Evolutionary conservation across 2,888 invertebrate genomes (phyloP).

Genomic region (Cephus runcator): DNA sequence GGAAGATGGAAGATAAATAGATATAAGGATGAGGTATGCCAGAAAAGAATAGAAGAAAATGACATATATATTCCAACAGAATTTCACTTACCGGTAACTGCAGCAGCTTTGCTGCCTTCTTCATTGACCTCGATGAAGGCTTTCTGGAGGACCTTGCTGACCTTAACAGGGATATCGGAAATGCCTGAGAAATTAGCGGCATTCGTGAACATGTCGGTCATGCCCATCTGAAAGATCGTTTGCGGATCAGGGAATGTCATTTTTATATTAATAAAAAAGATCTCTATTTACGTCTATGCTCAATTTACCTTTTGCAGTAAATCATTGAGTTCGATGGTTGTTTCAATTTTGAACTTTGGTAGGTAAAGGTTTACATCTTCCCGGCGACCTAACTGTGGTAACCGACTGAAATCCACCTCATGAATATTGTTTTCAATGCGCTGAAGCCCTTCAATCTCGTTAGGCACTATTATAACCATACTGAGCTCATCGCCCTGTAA

Average conservation of each 20-base stretch:
- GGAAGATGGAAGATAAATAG: too few relatives aligned
- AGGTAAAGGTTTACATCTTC: slow-evolving; percentile 75
- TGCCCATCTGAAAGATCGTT: slow-evolving; percentile 73
- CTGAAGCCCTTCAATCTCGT: slow-evolving; percentile 70
- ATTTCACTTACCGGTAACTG: slow-evolving; percentile 79
- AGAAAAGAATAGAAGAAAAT: slow-evolving; percentile 6
- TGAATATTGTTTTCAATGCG: slow-evolving; percentile 3
- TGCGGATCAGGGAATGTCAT: not conserved
- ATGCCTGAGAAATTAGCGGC: slow-evolving; percentile 76
- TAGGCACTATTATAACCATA: slow-evolving; percentile 82
- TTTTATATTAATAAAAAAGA: not conserved
- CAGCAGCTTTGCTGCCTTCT: slow-evolving; percentile 87
- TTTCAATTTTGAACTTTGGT: slow-evolving; percentile 86
- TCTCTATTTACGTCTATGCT: not conserved
- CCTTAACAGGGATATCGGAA: slow-evolving; percentile 69
- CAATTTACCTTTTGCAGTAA: slow-evolving; percentile 74
- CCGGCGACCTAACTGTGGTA: slow-evolving; percentile 17
- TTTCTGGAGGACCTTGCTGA: slow-evolving; percentile 83
- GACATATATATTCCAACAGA: not conserved
- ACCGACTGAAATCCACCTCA: slow-evolving; percentile 50
- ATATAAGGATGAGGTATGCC: not conserved
- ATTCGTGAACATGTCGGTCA: slow-evolving; percentile 72
- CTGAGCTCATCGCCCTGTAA: slow-evolving; percentile 72
- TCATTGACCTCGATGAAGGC: slow-evolving; percentile 89
- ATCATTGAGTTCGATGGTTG: slow-evolving; percentile 72